Evolutionary conservation across 2,888 invertebrate genomes (phyloP), one percentile per base, ranked within the genome.

Genomic region (Drosophila ezoana): DNA sequence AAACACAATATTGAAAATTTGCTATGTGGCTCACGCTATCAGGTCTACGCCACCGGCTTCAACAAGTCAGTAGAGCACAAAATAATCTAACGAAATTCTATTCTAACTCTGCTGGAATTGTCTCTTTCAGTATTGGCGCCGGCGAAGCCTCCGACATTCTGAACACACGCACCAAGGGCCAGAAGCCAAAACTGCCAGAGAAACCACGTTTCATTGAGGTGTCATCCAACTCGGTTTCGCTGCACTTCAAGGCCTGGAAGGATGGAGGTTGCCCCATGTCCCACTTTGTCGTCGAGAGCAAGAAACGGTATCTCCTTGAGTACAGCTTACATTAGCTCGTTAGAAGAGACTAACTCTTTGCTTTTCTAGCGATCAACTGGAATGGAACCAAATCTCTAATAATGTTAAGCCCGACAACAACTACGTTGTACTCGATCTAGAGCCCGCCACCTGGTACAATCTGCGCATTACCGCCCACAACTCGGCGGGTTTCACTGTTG

Each of bases 191-290:
- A 43, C 95, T 97, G 60, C 98, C 98, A 0, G 96, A 97, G 91
- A 98, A 98, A 61, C 95, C 96, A 4, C 95, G 97, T 91, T 97
- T 98, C 92, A 96, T 99, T 91, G 97, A 97, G 91, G 97, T 97
- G 1, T 97, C 97, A 28, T 96, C 97, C n/a, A 97, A 97, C 74
- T 98, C 97, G 80, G 97, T 98, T 53, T 97, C 97, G 2, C 94
- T 99, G 74, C 98, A 98, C 90, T 94, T 99, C 81, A 96, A 95
- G 89, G 96, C 98, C 72, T 99, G 98, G 98, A 95, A 96, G 66
- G 97, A 97, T 91, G 98, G 98, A 59, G 98, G 98, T 67, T 99
- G 98, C 91, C 97, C 98, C 16, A 98, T 99, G 96, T 94, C 96
- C 74, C 97, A 98, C 91, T 98, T 98, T 92, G 98, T 98, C 72